Percentiles rank a stretch among this genome's conserved stretches.
phyloP scores from a whole-genome alignment of 1,140 invertebrate genomes.

The Drosophila pruinosa region DNA sequence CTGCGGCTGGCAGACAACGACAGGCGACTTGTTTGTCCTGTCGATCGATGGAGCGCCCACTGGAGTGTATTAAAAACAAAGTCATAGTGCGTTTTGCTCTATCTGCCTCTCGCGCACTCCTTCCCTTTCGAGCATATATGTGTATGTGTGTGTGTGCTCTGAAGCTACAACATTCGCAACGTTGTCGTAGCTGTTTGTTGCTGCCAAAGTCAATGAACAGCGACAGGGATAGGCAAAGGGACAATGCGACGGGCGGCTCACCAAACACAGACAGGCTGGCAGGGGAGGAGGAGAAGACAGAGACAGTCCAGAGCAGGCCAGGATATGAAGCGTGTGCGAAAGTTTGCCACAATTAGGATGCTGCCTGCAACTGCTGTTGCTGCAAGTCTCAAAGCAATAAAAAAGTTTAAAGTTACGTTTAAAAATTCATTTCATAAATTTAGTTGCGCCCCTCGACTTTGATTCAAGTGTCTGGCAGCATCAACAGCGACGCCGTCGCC shows the following conservation, averaged over 20 bases:
- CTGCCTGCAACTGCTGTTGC: conserved; percentile 11
- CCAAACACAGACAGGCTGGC: conserved; percentile 23
- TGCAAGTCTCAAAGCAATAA: conserved; percentile 62
- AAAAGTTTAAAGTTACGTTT: conserved; percentile 78
- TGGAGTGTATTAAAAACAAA: conserved; percentile 81
- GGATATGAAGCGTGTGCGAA: conserved; percentile 71
- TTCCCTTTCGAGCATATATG: too few species aligned
- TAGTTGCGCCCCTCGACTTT: conserved; percentile 46
- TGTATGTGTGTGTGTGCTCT: conserved; percentile 15
- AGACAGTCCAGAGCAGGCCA: conserved; percentile 10
- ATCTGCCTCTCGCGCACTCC: neutral
- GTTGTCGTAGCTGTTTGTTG: conserved; percentile 40
- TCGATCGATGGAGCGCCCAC: conserved; percentile 66
- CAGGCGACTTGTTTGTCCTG: conserved; percentile 69
- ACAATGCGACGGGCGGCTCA: conserved; percentile 39
- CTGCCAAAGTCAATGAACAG: conserved; percentile 78
- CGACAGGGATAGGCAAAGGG: conserved; percentile 30
- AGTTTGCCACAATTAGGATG: conserved; percentile 78
- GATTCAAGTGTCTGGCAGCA: conserved; percentile 51
- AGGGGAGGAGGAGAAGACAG: too few species aligned
- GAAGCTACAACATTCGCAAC: conserved; percentile 29
- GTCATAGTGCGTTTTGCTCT: conserved; percentile 52
- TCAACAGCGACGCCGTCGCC: neutral
- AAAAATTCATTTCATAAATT: conserved; percentile 78
- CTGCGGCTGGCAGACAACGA: conserved; percentile 51